Conservation (phyloP, 2,797 vertebrate species). For the Acanthiza pusilla region DNA sequence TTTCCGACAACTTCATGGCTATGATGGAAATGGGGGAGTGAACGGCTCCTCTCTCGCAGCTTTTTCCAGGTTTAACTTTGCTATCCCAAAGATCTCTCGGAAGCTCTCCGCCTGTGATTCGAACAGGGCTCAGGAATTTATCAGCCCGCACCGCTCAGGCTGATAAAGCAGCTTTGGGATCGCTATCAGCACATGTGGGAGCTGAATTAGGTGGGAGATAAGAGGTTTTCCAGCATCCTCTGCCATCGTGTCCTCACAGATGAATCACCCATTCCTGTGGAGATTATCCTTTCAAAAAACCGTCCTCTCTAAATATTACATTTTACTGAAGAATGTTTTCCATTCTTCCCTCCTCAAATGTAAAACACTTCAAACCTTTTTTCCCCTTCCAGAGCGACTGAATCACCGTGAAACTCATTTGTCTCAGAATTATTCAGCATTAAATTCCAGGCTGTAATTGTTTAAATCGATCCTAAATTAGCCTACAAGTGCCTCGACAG, state of each 20-base stretch:
- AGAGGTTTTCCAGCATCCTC: not conserved
- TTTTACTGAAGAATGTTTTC: not conserved
- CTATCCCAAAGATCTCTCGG: not conserved
- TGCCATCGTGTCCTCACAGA: not conserved
- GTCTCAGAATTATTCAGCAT: not conserved
- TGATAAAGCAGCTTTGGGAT: not conserved
- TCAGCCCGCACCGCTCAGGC: not conserved
- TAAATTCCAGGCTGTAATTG: conserved; percentile 28
- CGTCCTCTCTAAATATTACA: not conserved
- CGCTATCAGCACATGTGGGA: not conserved
- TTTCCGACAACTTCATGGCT: not conserved
- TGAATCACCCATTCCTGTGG: not conserved
- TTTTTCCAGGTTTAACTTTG: not conserved
- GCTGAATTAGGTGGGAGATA: not conserved
- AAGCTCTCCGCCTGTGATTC: not conserved
- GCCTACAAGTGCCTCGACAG: not conserved
- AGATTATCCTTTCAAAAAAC: not conserved
- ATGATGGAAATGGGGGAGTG: accelerated
- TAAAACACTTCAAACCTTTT: not conserved
- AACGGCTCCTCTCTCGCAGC: not conserved
- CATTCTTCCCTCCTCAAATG: not conserved
- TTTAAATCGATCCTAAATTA: conserved; percentile 34
- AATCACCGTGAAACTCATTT: conserved; percentile 1
- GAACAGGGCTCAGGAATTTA: not conserved
- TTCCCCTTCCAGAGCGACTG: not conserved